These are phyloP conservation scores for Cervus canadensis DNA, from an alignment of 2,113 vertebrate species.

Conservation along the genomic window DNA sequence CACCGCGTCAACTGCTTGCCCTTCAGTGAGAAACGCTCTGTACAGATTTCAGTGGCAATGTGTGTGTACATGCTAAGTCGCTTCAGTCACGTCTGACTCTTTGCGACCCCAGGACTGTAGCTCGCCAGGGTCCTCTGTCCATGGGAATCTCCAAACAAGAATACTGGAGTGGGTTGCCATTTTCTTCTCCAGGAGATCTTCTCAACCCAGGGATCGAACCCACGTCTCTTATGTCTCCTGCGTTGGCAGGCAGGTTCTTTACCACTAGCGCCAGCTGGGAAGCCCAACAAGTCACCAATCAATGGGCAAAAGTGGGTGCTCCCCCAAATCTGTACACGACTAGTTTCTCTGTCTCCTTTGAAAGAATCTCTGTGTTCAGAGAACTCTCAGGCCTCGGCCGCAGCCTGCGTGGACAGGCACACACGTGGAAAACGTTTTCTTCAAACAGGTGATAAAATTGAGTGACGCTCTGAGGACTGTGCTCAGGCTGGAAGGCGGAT, in stretches of 20 bases:
- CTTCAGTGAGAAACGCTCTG: neutral
- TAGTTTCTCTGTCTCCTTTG: neutral
- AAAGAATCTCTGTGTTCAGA: neutral
- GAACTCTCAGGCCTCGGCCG: neutral
- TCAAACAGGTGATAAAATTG: neutral
- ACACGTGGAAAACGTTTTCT: neutral
- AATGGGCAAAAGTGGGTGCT: neutral
- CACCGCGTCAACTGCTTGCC: neutral
- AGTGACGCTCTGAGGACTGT: neutral
- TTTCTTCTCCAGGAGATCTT: too few relatives aligned
- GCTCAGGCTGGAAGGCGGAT: neutral
- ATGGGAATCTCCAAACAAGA: neutral
- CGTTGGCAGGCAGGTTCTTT: too few relatives aligned
- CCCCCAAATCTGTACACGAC: neutral
- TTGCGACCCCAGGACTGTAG: neutral
- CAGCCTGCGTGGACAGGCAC: neutral
- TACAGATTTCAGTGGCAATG: neutral
- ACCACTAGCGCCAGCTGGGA: too few relatives aligned
- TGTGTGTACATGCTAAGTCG: rapidly evolving
- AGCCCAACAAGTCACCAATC: neutral
- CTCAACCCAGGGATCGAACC: too few relatives aligned
- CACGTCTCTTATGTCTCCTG: too few relatives aligned
- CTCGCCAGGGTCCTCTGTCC: neutral
- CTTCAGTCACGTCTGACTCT: neutral
- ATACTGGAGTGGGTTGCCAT: neutral